Evolutionary conservation across 2,113 vertebrate genomes (phyloP).

Genomic region (Coryphaenoides rupestris): DNA sequence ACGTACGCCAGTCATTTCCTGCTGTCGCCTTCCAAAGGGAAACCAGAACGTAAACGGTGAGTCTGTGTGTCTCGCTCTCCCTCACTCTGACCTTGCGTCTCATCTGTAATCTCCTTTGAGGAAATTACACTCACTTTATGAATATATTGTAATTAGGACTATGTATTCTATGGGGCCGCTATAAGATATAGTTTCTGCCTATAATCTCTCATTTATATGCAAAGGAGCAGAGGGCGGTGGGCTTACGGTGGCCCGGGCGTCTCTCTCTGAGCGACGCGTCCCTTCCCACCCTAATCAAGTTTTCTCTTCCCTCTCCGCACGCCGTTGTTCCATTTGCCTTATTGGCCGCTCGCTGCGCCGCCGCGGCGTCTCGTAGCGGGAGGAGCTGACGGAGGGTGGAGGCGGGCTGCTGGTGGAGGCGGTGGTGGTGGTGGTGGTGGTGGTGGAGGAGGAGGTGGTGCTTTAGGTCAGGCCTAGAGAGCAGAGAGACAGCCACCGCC

Average conservation of each 20-base stretch:
- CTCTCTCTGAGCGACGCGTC: constrained; percentile 63
- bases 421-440: too few species aligned
- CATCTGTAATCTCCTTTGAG: constrained; percentile 78
- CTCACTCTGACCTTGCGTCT: constrained; percentile 69
- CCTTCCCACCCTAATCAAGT: constrained; percentile 52
- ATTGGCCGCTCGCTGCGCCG: not conserved
- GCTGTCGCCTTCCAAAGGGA: constrained; percentile 47
- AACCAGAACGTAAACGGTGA: constrained; percentile 53
- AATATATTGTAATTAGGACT: constrained; percentile 82
- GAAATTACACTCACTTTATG: constrained; percentile 80
- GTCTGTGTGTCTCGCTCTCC: too few species aligned
- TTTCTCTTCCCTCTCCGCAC: constrained; percentile 42
- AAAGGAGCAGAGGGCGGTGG: constrained; percentile 73
- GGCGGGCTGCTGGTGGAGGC: too few species aligned
- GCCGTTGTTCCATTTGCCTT: constrained; percentile 40
- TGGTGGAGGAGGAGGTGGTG: too few species aligned
- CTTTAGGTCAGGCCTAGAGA: too few species aligned
- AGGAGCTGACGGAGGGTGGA: too few species aligned
- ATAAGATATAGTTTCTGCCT: constrained; percentile 76
- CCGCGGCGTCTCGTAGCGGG: too few species aligned
- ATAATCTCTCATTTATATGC: constrained; percentile 84
- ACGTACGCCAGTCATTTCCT: too few species aligned
- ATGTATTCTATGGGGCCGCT: constrained; percentile 75
- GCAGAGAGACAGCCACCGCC: too few species aligned
- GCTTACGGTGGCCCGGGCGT: constrained; percentile 73